Conservation (phyloP, 2,113 vertebrate genomes). For the Crotalus helleri region DNA sequence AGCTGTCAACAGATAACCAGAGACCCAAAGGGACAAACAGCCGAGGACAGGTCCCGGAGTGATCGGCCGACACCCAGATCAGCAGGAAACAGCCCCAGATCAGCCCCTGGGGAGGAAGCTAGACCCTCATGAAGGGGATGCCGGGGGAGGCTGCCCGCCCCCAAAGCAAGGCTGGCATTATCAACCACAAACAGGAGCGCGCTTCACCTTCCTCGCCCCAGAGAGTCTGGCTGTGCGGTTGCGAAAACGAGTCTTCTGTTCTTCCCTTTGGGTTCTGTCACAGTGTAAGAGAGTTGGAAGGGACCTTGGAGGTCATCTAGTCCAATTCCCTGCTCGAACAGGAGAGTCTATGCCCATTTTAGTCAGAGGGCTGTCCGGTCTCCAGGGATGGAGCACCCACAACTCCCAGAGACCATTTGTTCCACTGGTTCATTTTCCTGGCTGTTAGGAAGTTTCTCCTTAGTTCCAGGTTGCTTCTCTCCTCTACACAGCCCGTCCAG, state of each 20-base stretch:
- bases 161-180: background rate
- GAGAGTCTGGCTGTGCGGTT: background rate
- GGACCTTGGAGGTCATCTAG: too few relatives aligned
- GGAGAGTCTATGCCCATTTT: too few relatives aligned
- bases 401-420: too few relatives aligned
- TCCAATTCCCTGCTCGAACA: too few relatives aligned
- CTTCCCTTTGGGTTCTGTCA: background rate
- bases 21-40: background rate
- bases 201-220: background rate
- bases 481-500: too few relatives aligned
- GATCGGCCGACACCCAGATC: background rate
- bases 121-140: too few relatives aligned
- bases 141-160: background rate
- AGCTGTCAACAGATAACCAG: background rate
- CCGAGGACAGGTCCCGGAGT: accelerated
- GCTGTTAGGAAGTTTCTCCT: too few relatives aligned
- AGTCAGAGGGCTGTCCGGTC: too few relatives aligned
- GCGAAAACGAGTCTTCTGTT: background rate
- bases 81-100: background rate
- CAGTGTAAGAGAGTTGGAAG: background rate
- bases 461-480: too few relatives aligned
- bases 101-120: background rate
- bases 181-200: background rate
- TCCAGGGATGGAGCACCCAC: too few relatives aligned
- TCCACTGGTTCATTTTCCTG: too few relatives aligned